Evolutionary conservation across 2,888 invertebrate species (phyloP).

Genomic region (Polyommatus iphigenia): DNA sequence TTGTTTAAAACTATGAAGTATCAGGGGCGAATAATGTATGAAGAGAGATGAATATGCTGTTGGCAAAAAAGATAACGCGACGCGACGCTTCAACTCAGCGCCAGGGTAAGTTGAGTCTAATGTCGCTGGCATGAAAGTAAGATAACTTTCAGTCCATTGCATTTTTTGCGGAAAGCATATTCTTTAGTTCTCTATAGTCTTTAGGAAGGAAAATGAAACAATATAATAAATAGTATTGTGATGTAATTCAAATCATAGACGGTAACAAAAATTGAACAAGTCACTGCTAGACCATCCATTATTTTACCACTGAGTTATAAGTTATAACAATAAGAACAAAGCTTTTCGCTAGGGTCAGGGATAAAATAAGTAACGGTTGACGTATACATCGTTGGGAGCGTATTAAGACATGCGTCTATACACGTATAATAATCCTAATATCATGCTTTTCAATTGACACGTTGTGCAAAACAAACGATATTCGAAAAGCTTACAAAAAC

Average conservation of each 20-base stretch:
- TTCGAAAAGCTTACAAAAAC: conserved; percentile 22
- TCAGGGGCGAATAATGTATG: no score
- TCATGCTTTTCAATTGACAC: conserved; percentile 21
- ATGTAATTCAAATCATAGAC: conserved; percentile 73
- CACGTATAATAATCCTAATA: not conserved
- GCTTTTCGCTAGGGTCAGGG: not conserved
- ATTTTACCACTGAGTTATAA: not conserved
- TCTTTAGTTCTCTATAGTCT: not conserved
- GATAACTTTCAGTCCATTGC: no score
- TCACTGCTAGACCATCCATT: conserved; percentile 29
- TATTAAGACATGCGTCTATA: conserved; percentile 31
- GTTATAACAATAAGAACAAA: not conserved
- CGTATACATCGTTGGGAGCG: conserved; percentile 44
- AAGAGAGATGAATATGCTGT: no score
- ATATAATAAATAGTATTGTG: conserved; percentile 64
- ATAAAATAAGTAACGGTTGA: not conserved
- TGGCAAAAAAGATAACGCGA: no score
- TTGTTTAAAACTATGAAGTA: no score
- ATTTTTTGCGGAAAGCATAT: no score
- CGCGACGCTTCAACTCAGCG: no score
- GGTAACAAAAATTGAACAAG: conserved; percentile 55
- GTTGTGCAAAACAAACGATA: conserved; percentile 2
- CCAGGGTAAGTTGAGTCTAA: no score
- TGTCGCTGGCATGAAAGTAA: no score
- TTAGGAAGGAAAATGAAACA: conserved; percentile 48